Conservation (phyloP, 2,888 invertebrate genomes). For the Mantis religiosa region DNA sequence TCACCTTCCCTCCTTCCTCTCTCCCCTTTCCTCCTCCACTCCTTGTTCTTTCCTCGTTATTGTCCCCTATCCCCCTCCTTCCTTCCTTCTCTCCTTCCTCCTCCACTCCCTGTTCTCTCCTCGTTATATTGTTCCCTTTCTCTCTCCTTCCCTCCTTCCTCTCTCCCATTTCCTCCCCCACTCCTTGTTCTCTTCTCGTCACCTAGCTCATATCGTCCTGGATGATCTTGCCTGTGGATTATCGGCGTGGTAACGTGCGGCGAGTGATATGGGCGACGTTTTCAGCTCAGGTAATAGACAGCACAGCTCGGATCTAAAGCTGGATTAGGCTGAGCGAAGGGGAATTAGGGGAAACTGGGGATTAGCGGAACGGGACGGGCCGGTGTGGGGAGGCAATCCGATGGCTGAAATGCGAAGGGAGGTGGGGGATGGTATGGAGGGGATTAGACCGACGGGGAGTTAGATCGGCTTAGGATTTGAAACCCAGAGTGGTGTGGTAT, state of each 20-base stretch:
- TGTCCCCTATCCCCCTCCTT: no score
- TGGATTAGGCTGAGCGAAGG: constrained; percentile 30
- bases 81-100: no score
- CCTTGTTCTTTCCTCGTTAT: no score
- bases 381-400: constrained; percentile 26
- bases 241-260: not conserved
- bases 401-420: constrained; percentile 28
- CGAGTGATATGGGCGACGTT: not conserved
- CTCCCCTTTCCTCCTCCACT: no score
- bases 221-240: not conserved
- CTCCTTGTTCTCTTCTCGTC: no score
- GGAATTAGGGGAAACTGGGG: constrained; percentile 31
- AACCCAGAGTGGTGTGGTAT: constrained; percentile 1
- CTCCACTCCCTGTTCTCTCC: no score
- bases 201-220: no score
- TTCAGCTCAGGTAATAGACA: constrained; percentile 19
- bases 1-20: no score
- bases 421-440: constrained; percentile 17
- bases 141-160: no score
- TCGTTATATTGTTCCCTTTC: no score
- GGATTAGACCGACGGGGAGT: constrained; percentile 22
- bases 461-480: constrained; percentile 25
- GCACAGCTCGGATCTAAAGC: constrained; percentile 27
- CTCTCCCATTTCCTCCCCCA: no score
- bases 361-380: constrained; percentile 26